Evolutionary conservation across 1,140 invertebrate species (phyloP).

Genomic region (Pararge aegeria): DNA sequence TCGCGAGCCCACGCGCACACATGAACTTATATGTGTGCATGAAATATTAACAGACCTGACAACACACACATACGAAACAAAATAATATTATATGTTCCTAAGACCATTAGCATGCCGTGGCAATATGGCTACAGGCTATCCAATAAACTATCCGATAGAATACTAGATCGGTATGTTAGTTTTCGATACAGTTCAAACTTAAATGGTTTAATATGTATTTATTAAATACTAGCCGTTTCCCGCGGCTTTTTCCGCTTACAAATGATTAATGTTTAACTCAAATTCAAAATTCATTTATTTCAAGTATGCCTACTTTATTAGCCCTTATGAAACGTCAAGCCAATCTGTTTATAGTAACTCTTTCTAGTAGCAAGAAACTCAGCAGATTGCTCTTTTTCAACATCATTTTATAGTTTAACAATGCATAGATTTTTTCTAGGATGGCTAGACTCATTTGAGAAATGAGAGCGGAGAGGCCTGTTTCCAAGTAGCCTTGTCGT

Average conservation of each 20-base stretch:
- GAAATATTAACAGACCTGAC: conserved; percentile 13
- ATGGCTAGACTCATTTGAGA: too few relatives aligned
- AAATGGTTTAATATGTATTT: conserved; percentile 18
- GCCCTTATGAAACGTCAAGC: too few relatives aligned
- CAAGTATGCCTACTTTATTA: not conserved
- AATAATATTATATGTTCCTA: conserved; percentile 11
- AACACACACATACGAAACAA: conserved; percentile 6
- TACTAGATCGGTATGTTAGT: conserved; percentile 63
- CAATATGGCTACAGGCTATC: conserved; percentile 44
- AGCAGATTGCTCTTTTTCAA: too few relatives aligned
- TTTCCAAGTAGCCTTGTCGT: too few relatives aligned
- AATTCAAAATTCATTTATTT: not conserved
- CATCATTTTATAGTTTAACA: too few relatives aligned
- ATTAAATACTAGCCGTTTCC: too few relatives aligned
- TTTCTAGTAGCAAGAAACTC: too few relatives aligned
- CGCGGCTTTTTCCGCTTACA: too few relatives aligned
- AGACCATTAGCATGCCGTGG: conserved; percentile 51
- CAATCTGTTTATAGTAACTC: too few relatives aligned
- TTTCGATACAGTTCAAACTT: conserved; percentile 30
- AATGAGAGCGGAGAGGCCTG: too few relatives aligned
- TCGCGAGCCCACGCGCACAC: conserved; percentile 32
- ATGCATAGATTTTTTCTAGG: too few relatives aligned
- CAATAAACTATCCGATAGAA: conserved; percentile 44
- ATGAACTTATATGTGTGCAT: not conserved
- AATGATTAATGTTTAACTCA: too few relatives aligned